Evolutionary conservation across 2,797 vertebrate species (phyloP), one percentile per base, ranked within the genome.

Genomic region (Hirundo rustica): DNA sequence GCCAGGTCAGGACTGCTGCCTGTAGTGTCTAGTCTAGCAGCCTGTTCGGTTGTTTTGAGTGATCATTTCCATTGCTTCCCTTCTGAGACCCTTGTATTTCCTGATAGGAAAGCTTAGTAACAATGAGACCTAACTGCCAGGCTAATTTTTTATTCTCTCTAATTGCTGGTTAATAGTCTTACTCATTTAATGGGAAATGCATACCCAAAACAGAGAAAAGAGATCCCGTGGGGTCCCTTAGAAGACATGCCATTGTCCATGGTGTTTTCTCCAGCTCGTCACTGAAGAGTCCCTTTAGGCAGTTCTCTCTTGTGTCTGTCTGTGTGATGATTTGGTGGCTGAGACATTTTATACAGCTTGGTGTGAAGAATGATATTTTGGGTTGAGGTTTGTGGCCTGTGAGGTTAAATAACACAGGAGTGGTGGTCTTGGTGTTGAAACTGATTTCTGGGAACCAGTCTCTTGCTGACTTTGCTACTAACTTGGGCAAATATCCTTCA

Each of bases 81-180:
- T 93, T 88, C 62, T 91, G 89, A 89, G 89, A 89, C 47, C 79
- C 54, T 80, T 91, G n/a, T 61, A 60, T 91, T 97, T 96, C 95
- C 93, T 93, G 92, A 78, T 70, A 89, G 87, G 89, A 96, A 96
- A 89, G 82, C 48, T 84, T 55, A 45, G 29, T 90, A 93, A 96
- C 90, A 95, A 92, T 78, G 77, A 88, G 51, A 51, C 57, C 40
- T 60, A 62, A 51, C 22, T 76, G 29, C 73, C 36, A 75, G 76
- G 72, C 50, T 85, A 45, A 26, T 10, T 55, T 85, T 81, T 94
- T 30, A 65, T 77, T 91, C 61, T 0, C 0, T 78, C 53, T 81
- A 66, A 78, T 70, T 70, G 70, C 48, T 88, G 51, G 40, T 7
- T 45, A 57, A 74, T 88, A 48, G 30, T 86, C 29, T 55, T 84